Base-by-base conservation (phyloP, 2,113 vertebrate species). In the Oryzias melastigma region DNA sequence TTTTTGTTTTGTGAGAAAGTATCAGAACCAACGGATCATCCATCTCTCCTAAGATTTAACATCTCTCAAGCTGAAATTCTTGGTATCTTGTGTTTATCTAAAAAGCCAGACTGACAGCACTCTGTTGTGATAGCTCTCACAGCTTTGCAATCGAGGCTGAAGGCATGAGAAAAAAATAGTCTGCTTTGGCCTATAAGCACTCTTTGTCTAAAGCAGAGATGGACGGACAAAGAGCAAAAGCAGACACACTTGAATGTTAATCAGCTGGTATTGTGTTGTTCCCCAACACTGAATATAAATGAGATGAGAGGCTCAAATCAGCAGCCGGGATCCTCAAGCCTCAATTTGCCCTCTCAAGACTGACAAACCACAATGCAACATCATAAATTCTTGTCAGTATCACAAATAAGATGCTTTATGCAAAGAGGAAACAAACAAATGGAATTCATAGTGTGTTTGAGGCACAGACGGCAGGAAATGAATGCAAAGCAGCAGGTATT, bases 281-380 rank as follows among this genome's bases (percentile, higher is more conserved):
- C 68, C 62, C 73, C 77, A 71, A 76, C 77, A 68, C 47, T 56
- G 87, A 89, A 90, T 88, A 75, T 84, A 73, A 89, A 88, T 63
- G 27, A 86, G 73, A 65, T 50, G 62, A 74, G 66, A 62, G 65
- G 73, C 61, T 77, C 58, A 65, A 67, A 85, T 82, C 64, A 77
- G 68, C 53, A 67, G 72, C 74, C 62, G 62, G 60, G 58, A 57
- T 71, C 66, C 65, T 80, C 40, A 22, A 71, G 65, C 62, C 62
- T 78, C 47, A 55, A 62, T 58, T 60, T 14, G 66, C 70, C 73
- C 80, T 78, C 77, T 76, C 54, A 27, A 66, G 73, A 76, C 56
- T 73, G 75, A 82, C 75, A 72, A 58, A 53, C 56, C 45, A 71
- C 45, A 61, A 10, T 48, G 58, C 62, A 65, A 45, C 65, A 77